Evolutionary conservation across 1,140 invertebrate species (phyloP), one percentile per base, ranked within the genome.

Genomic region (Tribolium castaneum): DNA sequence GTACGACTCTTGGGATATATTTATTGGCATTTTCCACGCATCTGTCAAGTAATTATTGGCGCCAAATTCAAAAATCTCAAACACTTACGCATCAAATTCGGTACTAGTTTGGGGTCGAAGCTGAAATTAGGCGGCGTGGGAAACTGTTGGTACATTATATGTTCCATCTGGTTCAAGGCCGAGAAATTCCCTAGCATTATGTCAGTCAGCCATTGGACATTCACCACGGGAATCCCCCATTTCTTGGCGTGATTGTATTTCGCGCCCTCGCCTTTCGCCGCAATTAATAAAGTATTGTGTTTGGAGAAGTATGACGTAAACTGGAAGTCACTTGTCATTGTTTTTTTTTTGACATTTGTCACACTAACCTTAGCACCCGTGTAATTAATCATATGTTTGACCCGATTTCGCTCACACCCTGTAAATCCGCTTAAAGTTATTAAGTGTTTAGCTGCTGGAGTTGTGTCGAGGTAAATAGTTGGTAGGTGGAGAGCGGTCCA

Each of bases 401-500:
- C 88, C 52, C 94, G 90, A 4, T 89, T 87, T 1, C 95, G 86
- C 85, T 98, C 96, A 59, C 96, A 94, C 6, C 91, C 93, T 78
- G 94, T 92, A 87, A 98, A 99, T 52, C 97, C 97, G 39, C 95
- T 94, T 5, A 95, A 88, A 2, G 94, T 92, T 75, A 97, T 94
- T 30, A 93, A 90, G 83, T 94, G 92, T 79, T 92, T 91, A 0
- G 88, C 84, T 13, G 92, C 90, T 1, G 93, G 93, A 16, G 89
- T 87, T 66, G 91, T 90, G 85, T 94, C 95, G 12, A 95, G 92
- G 86, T 94, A 96, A 75, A 96, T 93, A 30, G 93, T 92, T 1
- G 97, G 98, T 82, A 98, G 90, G 87, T 99, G 97, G 34, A 98
- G 86, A 2, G 96, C 95, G 82, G 96, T 94, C 93, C 95, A 98